These are phyloP conservation scores for Pseudanteris insignis DNA, from an alignment of 2,888 invertebrate species.

Conservation along the genomic window DNA sequence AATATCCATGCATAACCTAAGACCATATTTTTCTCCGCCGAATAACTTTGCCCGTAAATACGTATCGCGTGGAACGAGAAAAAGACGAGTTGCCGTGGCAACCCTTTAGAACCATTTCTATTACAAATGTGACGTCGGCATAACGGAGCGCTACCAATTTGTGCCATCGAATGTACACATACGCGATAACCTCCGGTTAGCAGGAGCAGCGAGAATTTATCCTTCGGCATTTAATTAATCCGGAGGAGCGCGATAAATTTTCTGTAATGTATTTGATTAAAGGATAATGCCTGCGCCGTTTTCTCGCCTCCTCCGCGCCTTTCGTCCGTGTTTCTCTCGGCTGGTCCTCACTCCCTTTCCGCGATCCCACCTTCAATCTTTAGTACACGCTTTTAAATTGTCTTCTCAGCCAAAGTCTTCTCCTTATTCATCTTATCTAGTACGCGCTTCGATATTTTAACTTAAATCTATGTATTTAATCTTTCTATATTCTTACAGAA, in stretches of 20 bases:
- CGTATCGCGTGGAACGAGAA: constrained; percentile 6
- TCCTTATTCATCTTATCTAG: too few relatives aligned
- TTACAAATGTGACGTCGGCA: constrained; percentile 35
- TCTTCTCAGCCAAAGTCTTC: constrained; percentile 16
- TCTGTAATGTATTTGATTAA: constrained; percentile 67
- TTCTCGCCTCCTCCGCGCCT: constrained; percentile 41
- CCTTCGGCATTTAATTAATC: constrained; percentile 67
- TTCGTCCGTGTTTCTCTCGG: constrained; percentile 33
- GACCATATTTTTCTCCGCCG: constrained; percentile 22
- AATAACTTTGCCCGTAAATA: constrained; percentile 17
- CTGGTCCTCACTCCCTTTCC: constrained; percentile 12
- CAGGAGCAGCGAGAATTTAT: constrained; percentile 61
- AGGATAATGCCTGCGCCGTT: constrained; percentile 66
- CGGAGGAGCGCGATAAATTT: constrained; percentile 65
- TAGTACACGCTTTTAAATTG: constrained; percentile 21
- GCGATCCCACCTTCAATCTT: constrained; percentile 36
- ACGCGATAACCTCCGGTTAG: constrained; percentile 48
- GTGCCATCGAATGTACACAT: constrained; percentile 40
- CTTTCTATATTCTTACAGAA: too few relatives aligned
- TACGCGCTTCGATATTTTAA: too few relatives aligned
- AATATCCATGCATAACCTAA: constrained; percentile 21
- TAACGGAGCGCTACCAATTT: constrained; percentile 38
- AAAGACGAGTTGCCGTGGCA: too few relatives aligned
- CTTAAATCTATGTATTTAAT: too few relatives aligned
- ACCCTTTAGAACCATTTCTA: constrained; percentile 34